Conservation (phyloP, 2,113 vertebrate genomes). For the Platanista minor region DNA sequence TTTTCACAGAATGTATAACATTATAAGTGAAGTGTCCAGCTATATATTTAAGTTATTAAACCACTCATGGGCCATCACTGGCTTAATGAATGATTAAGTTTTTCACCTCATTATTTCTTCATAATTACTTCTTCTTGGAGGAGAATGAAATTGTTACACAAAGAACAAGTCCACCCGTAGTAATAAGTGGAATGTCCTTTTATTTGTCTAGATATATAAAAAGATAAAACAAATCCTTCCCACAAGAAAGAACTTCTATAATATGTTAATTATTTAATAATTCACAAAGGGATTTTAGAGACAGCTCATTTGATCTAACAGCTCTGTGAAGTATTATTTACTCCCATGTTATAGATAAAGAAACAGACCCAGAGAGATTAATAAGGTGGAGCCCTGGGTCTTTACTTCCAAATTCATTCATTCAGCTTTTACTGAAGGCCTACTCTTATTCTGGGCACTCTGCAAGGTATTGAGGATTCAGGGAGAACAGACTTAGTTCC, state of each 20-base stretch:
- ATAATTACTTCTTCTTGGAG: background rate
- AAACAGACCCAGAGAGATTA: background rate
- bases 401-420: background rate
- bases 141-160: background rate
- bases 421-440: background rate
- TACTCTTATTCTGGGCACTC: background rate
- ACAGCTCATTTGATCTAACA: background rate
- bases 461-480: background rate
- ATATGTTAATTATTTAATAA: background rate
- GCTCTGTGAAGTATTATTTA: background rate
- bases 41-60: background rate
- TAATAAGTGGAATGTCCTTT: background rate
- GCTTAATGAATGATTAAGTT: background rate
- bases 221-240: background rate
- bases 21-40: background rate
- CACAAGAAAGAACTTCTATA: background rate
- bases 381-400: background rate
- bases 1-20: background rate
- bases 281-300: background rate
- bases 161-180: background rate
- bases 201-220: background rate
- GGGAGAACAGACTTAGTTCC: background rate
- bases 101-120: conserved; percentile 18
- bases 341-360: background rate
- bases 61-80: background rate